These are phyloP conservation scores for Lasius fuliginosus DNA, from an alignment of 2,888 invertebrate species.

Conservation along the genomic window DNA sequence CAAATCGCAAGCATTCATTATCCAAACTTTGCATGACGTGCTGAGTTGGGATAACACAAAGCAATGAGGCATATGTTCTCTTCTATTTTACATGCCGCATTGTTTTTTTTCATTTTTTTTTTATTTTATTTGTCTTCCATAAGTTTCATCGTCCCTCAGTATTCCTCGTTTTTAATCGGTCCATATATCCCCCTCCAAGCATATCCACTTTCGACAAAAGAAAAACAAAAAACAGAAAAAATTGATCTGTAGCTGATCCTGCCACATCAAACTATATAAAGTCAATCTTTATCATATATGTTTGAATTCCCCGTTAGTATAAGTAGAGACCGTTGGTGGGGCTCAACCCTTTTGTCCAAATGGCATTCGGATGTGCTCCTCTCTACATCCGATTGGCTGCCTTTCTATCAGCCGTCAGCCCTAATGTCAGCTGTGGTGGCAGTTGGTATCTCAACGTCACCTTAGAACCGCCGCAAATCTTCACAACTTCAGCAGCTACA, in stretches of 20 bases:
- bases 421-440: constrained; percentile 74
- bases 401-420: constrained; percentile 84
- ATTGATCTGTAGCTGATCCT: constrained; percentile 76
- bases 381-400: constrained; percentile 85
- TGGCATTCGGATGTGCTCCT: constrained; percentile 86
- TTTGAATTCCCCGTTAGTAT: constrained; percentile 86
- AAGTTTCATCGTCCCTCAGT: constrained; percentile 66
- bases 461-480: constrained; percentile 72
- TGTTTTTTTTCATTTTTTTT: constrained; percentile 56
- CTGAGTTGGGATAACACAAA: constrained; percentile 74
- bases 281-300: constrained; percentile 83
- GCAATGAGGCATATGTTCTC: constrained; percentile 72
- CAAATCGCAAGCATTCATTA: constrained; percentile 65
- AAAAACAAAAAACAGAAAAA: constrained; percentile 53
- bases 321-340: constrained; percentile 86
- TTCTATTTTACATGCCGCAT: constrained; percentile 66
- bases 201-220: constrained; percentile 70
- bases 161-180: constrained; percentile 57
- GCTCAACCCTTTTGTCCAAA: constrained; percentile 86
- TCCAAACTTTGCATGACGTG: constrained; percentile 73
- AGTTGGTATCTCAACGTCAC: constrained; percentile 71
- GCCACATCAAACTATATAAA: constrained; percentile 68
- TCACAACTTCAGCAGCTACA: constrained; percentile 62
- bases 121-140: constrained; percentile 57
- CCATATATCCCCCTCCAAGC: constrained; percentile 65